Conservation (phyloP, 2,797 vertebrate species). For the Sebastes steindachneri region DNA sequence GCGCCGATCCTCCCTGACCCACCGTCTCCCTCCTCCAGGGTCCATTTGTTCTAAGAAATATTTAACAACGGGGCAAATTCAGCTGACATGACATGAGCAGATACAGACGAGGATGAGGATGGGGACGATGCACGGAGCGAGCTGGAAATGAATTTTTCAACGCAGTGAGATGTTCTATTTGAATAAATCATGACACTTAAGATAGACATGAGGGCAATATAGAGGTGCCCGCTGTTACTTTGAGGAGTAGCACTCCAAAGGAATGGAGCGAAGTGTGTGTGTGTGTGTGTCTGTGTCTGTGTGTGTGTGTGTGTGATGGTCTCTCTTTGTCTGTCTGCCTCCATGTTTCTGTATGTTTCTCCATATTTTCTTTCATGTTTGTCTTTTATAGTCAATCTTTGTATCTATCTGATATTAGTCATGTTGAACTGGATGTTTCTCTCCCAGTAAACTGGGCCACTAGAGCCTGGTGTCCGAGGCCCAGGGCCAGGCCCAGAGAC, state of each 20-base stretch:
- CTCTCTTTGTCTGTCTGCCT: conserved; percentile 13
- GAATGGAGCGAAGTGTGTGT: conserved; percentile 44
- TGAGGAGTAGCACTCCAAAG: conserved; percentile 62
- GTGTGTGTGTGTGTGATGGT: conserved; percentile 3
- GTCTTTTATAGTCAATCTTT: not conserved
- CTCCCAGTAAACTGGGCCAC: conserved; percentile 66
- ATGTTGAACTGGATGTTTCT: conserved; percentile 36
- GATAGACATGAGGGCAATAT: conserved; percentile 83
- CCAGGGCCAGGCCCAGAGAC: conserved; percentile 73
- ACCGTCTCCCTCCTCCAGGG: conserved; percentile 72
- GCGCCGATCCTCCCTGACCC: conserved; percentile 51
- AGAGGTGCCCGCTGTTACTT: conserved; percentile 64
- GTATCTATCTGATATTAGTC: not conserved
- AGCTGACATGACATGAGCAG: conserved; percentile 79
- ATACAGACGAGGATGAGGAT: conserved; percentile 61
- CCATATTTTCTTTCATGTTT: conserved; percentile 6
- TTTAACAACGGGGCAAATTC: conserved; percentile 83
- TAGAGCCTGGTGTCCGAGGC: conserved; percentile 68
- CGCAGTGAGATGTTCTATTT: conserved; percentile 84
- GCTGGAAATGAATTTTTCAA: conserved; percentile 88
- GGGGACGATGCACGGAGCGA: conserved; percentile 77
- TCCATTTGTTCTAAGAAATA: conserved; percentile 90
- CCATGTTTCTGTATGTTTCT: conserved; percentile 17
- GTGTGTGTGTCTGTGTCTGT: conserved; percentile 9
- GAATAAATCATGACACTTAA: conserved; percentile 89